A percentile compares a stretch with the other conserved stretches of the same genome.
These are phyloP conservation scores for Strix occidentalis DNA, from an alignment of 2,797 vertebrate species.

Conservation along the genomic window DNA sequence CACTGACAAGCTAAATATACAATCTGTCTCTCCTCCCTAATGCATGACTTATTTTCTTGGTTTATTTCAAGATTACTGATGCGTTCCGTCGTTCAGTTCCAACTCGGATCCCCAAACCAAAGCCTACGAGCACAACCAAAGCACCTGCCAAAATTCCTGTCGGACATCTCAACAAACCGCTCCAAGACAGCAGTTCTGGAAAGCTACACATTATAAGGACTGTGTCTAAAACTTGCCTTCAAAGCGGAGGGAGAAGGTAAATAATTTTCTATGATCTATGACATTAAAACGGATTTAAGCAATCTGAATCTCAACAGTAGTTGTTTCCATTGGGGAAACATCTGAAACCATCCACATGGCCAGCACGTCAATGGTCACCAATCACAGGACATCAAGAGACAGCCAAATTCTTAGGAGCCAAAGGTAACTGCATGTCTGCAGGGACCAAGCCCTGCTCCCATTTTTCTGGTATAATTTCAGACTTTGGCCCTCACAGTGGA, in stretches of 20 bases:
- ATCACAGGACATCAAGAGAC: neutral
- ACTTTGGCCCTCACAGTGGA: neutral
- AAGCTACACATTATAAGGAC: constrained; percentile 68
- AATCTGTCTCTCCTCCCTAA: neutral
- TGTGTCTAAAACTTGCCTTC: constrained; percentile 70
- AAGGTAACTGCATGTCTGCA: neutral
- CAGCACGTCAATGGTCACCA: neutral
- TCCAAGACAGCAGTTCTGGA: constrained; percentile 49
- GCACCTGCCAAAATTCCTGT: constrained; percentile 56
- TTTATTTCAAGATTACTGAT: constrained; percentile 84
- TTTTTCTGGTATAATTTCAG: neutral
- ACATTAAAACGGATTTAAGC: neutral
- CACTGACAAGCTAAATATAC: neutral
- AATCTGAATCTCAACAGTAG: neutral
- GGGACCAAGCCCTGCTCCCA: neutral
- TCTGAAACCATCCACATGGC: neutral
- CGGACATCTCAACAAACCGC: constrained; percentile 49
- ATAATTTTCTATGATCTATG: neutral
- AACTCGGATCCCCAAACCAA: constrained; percentile 89
- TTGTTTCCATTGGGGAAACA: neutral
- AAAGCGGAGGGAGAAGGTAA: constrained; percentile 75
- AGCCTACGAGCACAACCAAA: constrained; percentile 76
- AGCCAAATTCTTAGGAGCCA: neutral
- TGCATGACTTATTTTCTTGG: neutral
- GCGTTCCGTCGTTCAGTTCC: constrained; percentile 80